Conservation (phyloP, 2,888 invertebrate genomes). For the Agonum fuliginosum region DNA sequence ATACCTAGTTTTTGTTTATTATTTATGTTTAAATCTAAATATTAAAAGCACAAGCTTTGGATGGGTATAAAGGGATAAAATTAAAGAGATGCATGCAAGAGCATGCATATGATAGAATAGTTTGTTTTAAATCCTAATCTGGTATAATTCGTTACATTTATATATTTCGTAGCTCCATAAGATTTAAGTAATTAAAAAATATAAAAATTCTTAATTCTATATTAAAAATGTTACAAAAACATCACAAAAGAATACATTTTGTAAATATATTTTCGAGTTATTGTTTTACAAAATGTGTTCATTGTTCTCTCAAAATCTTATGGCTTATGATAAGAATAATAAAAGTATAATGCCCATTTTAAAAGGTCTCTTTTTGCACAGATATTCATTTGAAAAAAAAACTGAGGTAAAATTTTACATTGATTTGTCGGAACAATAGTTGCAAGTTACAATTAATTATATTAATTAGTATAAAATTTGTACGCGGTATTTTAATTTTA, state of each 20-base stretch:
- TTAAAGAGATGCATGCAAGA: slow-evolving; percentile 39
- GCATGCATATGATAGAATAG: slow-evolving; percentile 40
- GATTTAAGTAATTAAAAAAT: slow-evolving; percentile 1
- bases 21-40: slow-evolving; percentile 22
- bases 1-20: slow-evolving; percentile 13
- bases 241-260: not conserved
- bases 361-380: not conserved
- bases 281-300: slow-evolving; percentile 9
- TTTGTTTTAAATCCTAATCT: not conserved
- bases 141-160: slow-evolving; percentile 22
- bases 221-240: not conserved
- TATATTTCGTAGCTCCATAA: slow-evolving; percentile 16
- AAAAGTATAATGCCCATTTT: slow-evolving; percentile 12
- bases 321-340: not conserved
- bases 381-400: not conserved
- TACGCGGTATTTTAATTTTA: too few species aligned
- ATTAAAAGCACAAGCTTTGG: slow-evolving; percentile 49
- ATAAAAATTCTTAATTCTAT: not conserved
- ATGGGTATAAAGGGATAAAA: slow-evolving; percentile 32
- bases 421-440: too few species aligned
- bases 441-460: too few species aligned
- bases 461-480: too few species aligned
- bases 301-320: slow-evolving; percentile 9
- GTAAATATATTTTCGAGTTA: not conserved
- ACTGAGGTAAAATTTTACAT: not conserved